phyloP scores from a whole-genome alignment of 2,113 vertebrate species.

The Casuarius casuarius region DNA sequence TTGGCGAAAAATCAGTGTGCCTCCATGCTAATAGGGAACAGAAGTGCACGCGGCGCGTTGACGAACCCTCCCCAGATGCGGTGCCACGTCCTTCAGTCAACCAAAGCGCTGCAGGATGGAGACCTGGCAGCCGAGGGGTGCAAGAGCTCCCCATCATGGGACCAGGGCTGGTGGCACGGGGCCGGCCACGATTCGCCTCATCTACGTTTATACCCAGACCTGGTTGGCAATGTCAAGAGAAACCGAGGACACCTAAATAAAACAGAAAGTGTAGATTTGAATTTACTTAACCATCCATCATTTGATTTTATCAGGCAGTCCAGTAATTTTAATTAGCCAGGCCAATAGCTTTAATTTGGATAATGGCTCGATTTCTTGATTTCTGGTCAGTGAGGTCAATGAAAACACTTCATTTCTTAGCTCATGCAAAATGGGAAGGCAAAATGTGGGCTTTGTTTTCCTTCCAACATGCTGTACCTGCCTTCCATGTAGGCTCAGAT shows the following conservation, averaged over 20 bases:
- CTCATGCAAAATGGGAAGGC: conserved; percentile 30
- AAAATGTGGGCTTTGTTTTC: conserved; percentile 26
- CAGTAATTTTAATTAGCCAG: background rate
- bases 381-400: conserved; percentile 54
- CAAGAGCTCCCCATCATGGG: background rate
- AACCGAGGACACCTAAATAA: conserved; percentile 15
- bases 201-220: conserved; percentile 23
- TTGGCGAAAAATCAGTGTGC: background rate
- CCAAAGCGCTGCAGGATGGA: background rate
- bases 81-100: background rate
- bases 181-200: background rate
- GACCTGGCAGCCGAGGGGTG: background rate
- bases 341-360: conserved; percentile 51
- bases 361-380: conserved; percentile 58
- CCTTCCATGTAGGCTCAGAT: conserved; percentile 52
- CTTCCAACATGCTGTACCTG: conserved; percentile 47
- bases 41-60: background rate
- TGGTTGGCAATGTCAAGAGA: conserved; percentile 18
- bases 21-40: background rate
- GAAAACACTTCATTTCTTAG: conserved; percentile 35
- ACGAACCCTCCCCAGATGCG: background rate
- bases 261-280: conserved; percentile 12
- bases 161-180: background rate
- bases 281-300: background rate
- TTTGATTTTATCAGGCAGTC: background rate